phyloP scores from a whole-genome alignment of 2,113 vertebrate species.

The Rostratula benghalensis region DNA sequence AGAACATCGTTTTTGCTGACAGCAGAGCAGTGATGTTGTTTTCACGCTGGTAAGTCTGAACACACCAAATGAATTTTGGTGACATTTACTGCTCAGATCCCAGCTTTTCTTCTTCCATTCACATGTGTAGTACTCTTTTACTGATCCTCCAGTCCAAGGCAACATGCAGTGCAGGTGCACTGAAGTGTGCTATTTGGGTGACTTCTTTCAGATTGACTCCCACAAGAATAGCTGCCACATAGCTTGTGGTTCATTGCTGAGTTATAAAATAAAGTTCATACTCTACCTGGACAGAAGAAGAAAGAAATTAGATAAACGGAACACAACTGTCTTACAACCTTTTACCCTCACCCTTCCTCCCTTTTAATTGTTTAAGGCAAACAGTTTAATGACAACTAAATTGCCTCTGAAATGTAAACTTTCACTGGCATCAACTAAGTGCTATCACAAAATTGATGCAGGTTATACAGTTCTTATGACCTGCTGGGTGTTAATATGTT shows the following conservation, averaged over 20 bases:
- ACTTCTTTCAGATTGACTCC: not conserved
- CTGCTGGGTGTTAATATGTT: not conserved
- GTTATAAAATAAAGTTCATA: not conserved
- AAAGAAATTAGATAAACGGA: not conserved
- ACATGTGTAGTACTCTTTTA: not conserved
- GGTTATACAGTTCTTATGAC: not conserved
- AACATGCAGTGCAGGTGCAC: not conserved
- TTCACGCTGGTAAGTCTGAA: conserved; percentile 18
- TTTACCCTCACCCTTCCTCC: not conserved
- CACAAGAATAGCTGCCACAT: not conserved
- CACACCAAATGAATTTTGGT: conserved; percentile 54
- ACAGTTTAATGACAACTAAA: not conserved
- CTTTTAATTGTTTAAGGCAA: not conserved
- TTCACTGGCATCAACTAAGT: not conserved
- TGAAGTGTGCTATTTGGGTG: not conserved
- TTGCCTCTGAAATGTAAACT: not conserved
- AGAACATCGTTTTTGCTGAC: conserved; percentile 57
- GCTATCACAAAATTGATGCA: not conserved
- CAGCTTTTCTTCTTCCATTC: not conserved
- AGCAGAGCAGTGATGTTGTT: not conserved
- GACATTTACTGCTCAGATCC: conserved; percentile 45
- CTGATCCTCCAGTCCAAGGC: not conserved
- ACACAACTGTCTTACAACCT: not conserved
- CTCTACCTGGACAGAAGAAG: not conserved
- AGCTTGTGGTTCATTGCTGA: not conserved